A percentile compares a stretch with the other conserved stretches of the same genome.
Evolutionary conservation across 2,113 vertebrate species (phyloP).

Genomic region (Aspiorhynchus laticeps): DNA sequence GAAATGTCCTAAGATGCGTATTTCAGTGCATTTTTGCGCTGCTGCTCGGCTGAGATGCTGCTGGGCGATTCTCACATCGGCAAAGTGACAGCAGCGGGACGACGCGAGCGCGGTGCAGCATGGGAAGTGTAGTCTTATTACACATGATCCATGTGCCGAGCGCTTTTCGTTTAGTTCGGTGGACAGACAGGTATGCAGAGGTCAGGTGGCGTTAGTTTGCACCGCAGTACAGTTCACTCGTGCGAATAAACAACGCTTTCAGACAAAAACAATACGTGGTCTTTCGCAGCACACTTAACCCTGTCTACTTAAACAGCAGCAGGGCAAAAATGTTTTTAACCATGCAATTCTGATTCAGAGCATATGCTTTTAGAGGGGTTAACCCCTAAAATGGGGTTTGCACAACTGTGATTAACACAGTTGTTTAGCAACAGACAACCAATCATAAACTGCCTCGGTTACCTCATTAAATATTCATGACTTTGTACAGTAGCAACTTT

Average conservation of each 20-base stretch:
- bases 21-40: conserved; percentile 60
- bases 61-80: conserved; percentile 70
- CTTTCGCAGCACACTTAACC: background rate
- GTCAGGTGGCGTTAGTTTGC: background rate
- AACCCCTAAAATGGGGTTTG: background rate
- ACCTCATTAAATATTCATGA: conserved; percentile 6
- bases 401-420: background rate
- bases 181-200: background rate
- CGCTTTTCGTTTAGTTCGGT: background rate
- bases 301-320: background rate
- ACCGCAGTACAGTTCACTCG: background rate
- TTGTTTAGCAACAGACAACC: background rate
- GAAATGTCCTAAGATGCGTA: conserved; percentile 61
- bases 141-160: background rate
- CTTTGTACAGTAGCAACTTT: background rate
- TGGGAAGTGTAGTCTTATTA: conserved; percentile 74
- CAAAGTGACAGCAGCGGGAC: conserved; percentile 68
- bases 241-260: background rate
- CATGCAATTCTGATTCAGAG: background rate
- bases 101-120: conserved; percentile 65
- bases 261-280: background rate
- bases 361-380: background rate
- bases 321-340: background rate
- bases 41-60: conserved; percentile 72
- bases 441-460: background rate